Base-by-base conservation (phyloP, 2,888 invertebrate species). In the Papilio gigon region DNA sequence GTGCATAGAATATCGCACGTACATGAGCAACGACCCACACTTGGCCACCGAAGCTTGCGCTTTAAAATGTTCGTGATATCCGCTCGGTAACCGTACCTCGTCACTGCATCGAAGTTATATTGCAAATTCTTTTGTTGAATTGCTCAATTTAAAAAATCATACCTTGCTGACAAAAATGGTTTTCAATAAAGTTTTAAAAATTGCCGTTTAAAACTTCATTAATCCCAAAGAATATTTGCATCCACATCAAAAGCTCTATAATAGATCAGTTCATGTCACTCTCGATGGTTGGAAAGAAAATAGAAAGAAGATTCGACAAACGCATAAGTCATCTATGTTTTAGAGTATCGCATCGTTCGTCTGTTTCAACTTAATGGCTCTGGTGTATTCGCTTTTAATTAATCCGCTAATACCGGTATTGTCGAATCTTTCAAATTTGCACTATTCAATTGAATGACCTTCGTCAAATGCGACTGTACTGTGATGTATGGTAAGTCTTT, bases 31-130 rank as follows among this genome's bases (percentile, higher is more conserved):
- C 88, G 86, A 76, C 76, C 88, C 87, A 76, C 90, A 90, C 88
- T 90, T 88, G 90, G 89, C 76, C 81, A 82, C 88, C 84, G 82
- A 82, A 83, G 85, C 85, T 88, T 88, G 89, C 88, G 84, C 83
- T 80, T 82, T 80, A 78, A 82, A 87, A 84, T 83, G 85, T 79
- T 81, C 90, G 89, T 90, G 90, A 90, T 89, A 90, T 90, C 90
- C 90, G 90, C 80, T 75, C 74, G 71, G 76, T 87, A 87, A 88
- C 89, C 84, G 89, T 87, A 77, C 60, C 70, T 72, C 71, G 59
- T 68, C 33, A 59, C n/a, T 44, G 30, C 17, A 47, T 17, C 9
- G 35, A 20, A 12, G 37, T 60, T 37, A 22, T 60, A 60, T 22
- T 35, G 22, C n/a, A n/a, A n/a, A n/a, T n/a, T n/a, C n/a, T n/a